phyloP scores from a whole-genome alignment of 2,797 vertebrate species.

The Lepilemur septentrionalis region DNA sequence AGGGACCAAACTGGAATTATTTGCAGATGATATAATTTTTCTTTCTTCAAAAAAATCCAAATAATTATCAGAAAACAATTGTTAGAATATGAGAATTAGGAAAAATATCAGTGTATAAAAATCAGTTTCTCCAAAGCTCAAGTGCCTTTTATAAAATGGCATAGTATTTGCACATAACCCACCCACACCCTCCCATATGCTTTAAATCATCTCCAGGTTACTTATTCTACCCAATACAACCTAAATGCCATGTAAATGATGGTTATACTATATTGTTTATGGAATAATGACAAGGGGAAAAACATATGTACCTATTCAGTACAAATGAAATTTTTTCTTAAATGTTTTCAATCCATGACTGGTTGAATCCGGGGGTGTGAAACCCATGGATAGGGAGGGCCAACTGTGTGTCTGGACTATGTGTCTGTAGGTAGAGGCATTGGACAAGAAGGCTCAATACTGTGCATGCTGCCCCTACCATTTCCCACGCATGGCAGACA shows the following conservation, averaged over 20 bases:
- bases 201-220: background rate
- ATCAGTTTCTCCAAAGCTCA: no score
- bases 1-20: background rate
- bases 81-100: background rate
- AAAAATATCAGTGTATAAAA: background rate
- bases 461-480: fast-evolving
- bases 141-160: no score
- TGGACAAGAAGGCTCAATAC: background rate
- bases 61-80: background rate
- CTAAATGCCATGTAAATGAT: background rate
- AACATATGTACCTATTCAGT: background rate
- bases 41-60: background rate
- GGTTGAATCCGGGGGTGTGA: background rate
- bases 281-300: background rate
- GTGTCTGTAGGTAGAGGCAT: background rate
- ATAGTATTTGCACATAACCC: background rate
- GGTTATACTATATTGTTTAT: background rate
- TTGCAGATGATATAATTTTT: background rate
- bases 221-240: background rate
- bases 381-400: background rate
- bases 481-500: background rate
- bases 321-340: no score
- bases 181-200: background rate
- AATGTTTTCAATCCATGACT: background rate
- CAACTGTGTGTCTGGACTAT: background rate